phyloP scores from a whole-genome alignment of 2,888 invertebrate genomes.

The Agrochola circellaris region DNA sequence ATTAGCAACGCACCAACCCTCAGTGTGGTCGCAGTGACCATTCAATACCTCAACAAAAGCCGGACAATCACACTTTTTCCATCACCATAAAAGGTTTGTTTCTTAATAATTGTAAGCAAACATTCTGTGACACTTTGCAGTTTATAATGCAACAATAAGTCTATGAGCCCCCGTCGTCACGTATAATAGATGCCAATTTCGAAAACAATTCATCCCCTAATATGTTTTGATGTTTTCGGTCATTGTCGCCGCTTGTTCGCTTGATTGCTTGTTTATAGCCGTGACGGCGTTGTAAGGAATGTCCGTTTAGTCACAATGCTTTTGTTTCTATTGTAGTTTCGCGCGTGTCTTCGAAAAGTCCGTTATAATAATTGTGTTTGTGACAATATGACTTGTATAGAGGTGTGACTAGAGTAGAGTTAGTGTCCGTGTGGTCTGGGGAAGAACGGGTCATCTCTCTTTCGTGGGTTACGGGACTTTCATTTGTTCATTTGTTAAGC shows the following conservation, averaged over 20 bases:
- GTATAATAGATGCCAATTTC: slow-evolving; percentile 85
- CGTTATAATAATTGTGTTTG: slow-evolving; percentile 75
- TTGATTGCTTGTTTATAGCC: slow-evolving; percentile 84
- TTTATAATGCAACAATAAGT: slow-evolving; percentile 75
- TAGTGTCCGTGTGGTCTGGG: slow-evolving; percentile 51
- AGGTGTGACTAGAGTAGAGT: slow-evolving; percentile 8
- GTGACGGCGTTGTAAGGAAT: slow-evolving; percentile 75
- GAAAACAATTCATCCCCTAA: slow-evolving; percentile 85
- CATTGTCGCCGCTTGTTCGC: slow-evolving; percentile 78
- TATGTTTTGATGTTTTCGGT: slow-evolving; percentile 89
- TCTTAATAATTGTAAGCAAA: slow-evolving; percentile 64
- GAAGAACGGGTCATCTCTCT: slow-evolving; percentile 15
- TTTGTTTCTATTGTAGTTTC: slow-evolving; percentile 75
- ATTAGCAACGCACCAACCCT: slow-evolving; percentile 86
- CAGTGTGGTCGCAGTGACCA: slow-evolving; percentile 85
- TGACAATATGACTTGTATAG: slow-evolving; percentile 39
- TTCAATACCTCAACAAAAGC: slow-evolving; percentile 80
- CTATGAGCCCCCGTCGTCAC: slow-evolving; percentile 83
- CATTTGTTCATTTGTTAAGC: slow-evolving; percentile 5
- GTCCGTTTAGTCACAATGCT: slow-evolving; percentile 76
- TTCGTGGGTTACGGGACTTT: slow-evolving; percentile 26
- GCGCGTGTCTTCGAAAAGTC: slow-evolving; percentile 78
- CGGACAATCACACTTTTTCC: slow-evolving; percentile 69
- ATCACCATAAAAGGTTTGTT: slow-evolving; percentile 70
- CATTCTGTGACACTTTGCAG: slow-evolving; percentile 78